Base-by-base conservation (phyloP, 2,888 invertebrate species). In the Zygothrica quintamaculata region DNA sequence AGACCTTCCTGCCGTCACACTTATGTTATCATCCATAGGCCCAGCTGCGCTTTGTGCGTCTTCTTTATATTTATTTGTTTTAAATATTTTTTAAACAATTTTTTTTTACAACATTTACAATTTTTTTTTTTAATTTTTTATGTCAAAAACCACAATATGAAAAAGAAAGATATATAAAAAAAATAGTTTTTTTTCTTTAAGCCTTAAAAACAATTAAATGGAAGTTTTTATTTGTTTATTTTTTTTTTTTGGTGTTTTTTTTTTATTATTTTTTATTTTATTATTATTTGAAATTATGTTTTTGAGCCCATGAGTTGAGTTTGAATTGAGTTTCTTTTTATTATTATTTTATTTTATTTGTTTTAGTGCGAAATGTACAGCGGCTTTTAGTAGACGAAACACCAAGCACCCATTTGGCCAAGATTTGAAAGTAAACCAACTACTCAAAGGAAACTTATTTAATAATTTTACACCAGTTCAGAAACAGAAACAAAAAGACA, bases 1-100 rank as follows among this genome's bases (percentile, higher is more conserved):
- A 81, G 93, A 93, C 93, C 94, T 94, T 94, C 93, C 94, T 94
- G 94, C 93, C 93, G 93, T 93, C 92, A 89, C 80, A 80, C 88
- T 87, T 67, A 73, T 66, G 85, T 88, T 82, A 69, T 82, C 87
- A 76, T 80, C 87, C 87, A 86, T 76, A 78, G 80, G 86, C 87
- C 88, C 91, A 90, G 89, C 90, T 90, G 90, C 86, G 87, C 84
- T 87, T 79, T 74, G 77, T 76, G 73, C 71, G 62, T 65, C 69
- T 76, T 74, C 80, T 73, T 77, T 62, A 64, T 72, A 39, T 56
- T 52, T 65, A 57, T 62, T 40, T 26, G 11, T 40, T 43, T 46
- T 59, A 40, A 6, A 26, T 59, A 58, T 59, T 66, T 62, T 79
- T 73, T 33, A 74, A 74, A 74, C 79, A 73, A 74, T 71, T 40